Percentiles rank a stretch among this genome's conserved stretches.
Evolutionary conservation across 2,797 vertebrate genomes (phyloP).

Genomic region (Catostomus latipinnis): DNA sequence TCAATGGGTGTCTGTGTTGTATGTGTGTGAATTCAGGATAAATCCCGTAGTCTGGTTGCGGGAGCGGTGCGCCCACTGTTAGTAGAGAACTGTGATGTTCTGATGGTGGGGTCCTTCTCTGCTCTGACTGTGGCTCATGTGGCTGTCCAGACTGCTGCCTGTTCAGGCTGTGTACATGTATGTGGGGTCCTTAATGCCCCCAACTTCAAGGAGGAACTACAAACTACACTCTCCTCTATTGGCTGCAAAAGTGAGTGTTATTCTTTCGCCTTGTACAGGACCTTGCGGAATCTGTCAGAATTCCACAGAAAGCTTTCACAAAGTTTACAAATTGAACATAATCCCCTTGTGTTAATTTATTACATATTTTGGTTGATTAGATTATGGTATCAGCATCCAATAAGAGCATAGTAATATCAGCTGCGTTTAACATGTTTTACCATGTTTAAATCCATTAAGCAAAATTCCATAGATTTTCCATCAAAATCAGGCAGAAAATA

Average conservation of each 20-base stretch:
- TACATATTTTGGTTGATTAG: no score
- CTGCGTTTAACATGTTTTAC: no score
- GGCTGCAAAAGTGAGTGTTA: slow-evolving; percentile 85
- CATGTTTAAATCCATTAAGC: no score
- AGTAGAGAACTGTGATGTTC: slow-evolving; percentile 78
- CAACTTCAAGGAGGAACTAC: slow-evolving; percentile 75
- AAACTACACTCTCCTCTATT: slow-evolving; percentile 75
- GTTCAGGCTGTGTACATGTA: slow-evolving; percentile 76
- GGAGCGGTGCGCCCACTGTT: slow-evolving; percentile 81
- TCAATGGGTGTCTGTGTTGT: background rate
- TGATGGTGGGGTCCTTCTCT: slow-evolving; percentile 84
- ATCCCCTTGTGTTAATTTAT: no score
- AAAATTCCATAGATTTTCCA: no score
- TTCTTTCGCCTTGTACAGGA: background rate
- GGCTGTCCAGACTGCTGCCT: slow-evolving; percentile 72
- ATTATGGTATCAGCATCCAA: no score
- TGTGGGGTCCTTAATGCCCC: slow-evolving; percentile 79
- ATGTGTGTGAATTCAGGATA: slow-evolving; percentile 78
- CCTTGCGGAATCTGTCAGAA: no score
- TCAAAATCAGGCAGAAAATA: no score
- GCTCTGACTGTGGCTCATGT: slow-evolving; percentile 85
- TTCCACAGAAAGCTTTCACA: no score
- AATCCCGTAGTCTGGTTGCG: slow-evolving; percentile 86
- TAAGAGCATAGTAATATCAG: no score
- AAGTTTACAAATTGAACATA: no score